Percentiles rank a stretch among this genome's conserved stretches.
phyloP scores from a whole-genome alignment of 2,113 vertebrate species.

The Spilogale gracilis region DNA sequence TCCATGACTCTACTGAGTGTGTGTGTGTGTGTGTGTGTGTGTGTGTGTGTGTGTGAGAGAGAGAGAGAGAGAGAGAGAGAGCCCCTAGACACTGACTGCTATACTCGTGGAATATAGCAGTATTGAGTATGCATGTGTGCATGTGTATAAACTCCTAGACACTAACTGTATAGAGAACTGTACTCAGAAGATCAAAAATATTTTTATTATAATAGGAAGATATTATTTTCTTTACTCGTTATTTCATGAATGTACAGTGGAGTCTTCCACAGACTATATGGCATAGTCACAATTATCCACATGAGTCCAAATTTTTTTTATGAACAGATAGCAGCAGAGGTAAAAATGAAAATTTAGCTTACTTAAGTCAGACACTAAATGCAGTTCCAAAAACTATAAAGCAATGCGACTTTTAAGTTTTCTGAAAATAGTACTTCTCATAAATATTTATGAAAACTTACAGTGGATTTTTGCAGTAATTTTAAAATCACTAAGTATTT shows the following conservation, averaged over 20 bases:
- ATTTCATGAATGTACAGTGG: neutral
- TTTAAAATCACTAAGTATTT: neutral
- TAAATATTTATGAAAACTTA: neutral
- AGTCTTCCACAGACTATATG: neutral
- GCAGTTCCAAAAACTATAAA: neutral
- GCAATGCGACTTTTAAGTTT: neutral
- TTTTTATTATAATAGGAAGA: neutral
- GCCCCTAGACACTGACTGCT: neutral
- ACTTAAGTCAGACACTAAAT: neutral
- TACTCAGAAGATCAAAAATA: neutral
- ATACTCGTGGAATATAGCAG: neutral
- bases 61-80: no score
- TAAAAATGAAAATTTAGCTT: neutral
- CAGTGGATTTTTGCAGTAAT: neutral
- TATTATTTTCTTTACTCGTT: neutral
- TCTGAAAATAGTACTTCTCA: neutral
- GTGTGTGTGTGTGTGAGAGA: no score
- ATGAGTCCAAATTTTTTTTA: neutral
- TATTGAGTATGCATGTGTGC: neutral
- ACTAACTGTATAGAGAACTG: neutral
- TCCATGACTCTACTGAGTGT: neutral
- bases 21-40: neutral
- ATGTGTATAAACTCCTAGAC: neutral
- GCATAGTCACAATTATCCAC: neutral
- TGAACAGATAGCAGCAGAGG: neutral